phyloP scores from a whole-genome alignment of 2,113 vertebrate species.

The Daboia siamensis region DNA sequence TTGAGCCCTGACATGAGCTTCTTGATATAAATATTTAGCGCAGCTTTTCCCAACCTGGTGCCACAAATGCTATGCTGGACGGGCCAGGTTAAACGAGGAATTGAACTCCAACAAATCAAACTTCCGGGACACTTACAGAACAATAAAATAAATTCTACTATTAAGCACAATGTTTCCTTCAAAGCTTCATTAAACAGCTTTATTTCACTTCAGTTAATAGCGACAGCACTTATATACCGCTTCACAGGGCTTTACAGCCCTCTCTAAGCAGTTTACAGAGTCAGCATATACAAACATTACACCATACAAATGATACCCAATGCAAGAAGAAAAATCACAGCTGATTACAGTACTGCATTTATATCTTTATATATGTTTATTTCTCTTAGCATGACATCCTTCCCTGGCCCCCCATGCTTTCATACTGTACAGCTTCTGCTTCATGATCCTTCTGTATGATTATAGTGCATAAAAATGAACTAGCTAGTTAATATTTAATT shows the following conservation, averaged over 20 bases:
- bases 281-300: background rate
- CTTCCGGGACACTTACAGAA: background rate
- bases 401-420: background rate
- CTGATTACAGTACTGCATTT: background rate
- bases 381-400: background rate
- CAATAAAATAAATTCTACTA: background rate
- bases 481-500: background rate
- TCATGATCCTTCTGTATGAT: background rate
- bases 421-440: background rate
- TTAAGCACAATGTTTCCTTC: background rate
- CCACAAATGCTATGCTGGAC: background rate
- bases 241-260: no score
- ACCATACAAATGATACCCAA: background rate
- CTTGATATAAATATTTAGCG: background rate
- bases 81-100: background rate
- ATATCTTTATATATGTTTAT: background rate
- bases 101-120: background rate
- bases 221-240: no score
- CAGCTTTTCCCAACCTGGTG: background rate
- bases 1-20: background rate
- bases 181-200: background rate
- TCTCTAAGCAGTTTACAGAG: no score
- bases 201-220: background rate
- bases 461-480: constrained; percentile 17
- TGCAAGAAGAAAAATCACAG: background rate